Base-by-base conservation (phyloP, 2,113 vertebrate species). In the Acinonyx jubatus region DNA sequence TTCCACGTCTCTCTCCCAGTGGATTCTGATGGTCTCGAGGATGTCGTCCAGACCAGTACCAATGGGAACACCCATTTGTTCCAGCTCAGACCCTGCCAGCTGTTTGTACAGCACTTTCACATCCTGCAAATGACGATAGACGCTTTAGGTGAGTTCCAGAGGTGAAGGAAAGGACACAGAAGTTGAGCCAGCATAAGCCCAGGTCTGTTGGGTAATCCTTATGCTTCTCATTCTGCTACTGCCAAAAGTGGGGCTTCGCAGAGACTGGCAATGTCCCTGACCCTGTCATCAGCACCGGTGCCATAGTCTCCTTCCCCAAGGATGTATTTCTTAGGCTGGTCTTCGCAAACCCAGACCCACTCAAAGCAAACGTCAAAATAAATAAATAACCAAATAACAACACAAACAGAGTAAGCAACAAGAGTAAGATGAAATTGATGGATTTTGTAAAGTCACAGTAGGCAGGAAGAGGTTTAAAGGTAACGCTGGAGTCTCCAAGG, bases 1-100 rank as follows among this genome's bases (percentile, higher is more conserved):
- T 97, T 99, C 99, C 1, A 99, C 99, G 71, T 99, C 99, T 98
- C 98, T 99, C 98, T 99, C 99, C 99, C 99, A 99, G 97, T 99
- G 99, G 97, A 98, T 99, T 97, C 99, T 98, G 96, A 99, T 99
- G 66, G 99, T 99, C 97, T 98, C 99, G 93, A 99, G 98, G 97
- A 99, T 99, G 97, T 99, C 99, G 15, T 99, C 99, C 98, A 99
- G 98, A 91, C 99, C 99, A 71, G 99, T 99, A 96, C 99, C 99
- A 73, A 99, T 97, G 41, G 99, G 99, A 66, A 99, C 98, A 15
- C 99, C 99, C 0, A 99, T 98, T 93, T 99, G 99, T 85, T 99
- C 99, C 96, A 99, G 98, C 88, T 99, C 99, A 66, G 98, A 99
- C n/a, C 99, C 99, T 2, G 99, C 98, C 98, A 99, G 98, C 98